A percentile compares a stretch with the other conserved stretches of the same genome.
Conservation (phyloP, 2,888 invertebrate species). For the Parelbella ahira region DNA sequence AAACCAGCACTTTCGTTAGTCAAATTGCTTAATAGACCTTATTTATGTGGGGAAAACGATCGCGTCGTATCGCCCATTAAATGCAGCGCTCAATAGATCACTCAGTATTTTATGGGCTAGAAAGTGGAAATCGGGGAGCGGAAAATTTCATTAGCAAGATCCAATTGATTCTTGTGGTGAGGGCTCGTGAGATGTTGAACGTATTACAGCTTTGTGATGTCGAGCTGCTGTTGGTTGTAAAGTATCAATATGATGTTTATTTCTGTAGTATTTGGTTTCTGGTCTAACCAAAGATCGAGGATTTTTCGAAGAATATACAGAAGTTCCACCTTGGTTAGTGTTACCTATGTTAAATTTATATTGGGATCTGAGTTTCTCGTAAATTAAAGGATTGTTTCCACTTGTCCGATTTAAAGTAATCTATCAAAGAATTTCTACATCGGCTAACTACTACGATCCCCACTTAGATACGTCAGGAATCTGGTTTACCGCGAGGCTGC, state of each 20-base stretch:
- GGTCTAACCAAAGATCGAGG: too few species aligned
- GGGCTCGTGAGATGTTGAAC: slow-evolving; percentile 16
- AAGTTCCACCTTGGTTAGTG: too few species aligned
- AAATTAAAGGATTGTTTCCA: not conserved
- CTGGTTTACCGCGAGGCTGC: slow-evolving; percentile 22
- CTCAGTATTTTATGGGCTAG: slow-evolving; percentile 23
- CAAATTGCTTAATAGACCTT: slow-evolving; percentile 57
- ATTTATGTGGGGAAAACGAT: slow-evolving; percentile 46
- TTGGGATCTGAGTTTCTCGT: too few species aligned
- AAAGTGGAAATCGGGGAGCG: slow-evolving; percentile 23
- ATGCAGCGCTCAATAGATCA: slow-evolving; percentile 21
- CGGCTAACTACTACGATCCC: slow-evolving; percentile 13
- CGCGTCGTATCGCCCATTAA: slow-evolving; percentile 5
- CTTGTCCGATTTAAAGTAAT: slow-evolving; percentile 1
- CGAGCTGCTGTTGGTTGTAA: too few species aligned
- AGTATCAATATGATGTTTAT: too few species aligned
- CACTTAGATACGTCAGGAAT: slow-evolving; percentile 25
- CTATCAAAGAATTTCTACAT: slow-evolving; percentile 22
- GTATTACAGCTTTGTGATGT: slow-evolving; percentile 15
- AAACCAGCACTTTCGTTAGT: slow-evolving; percentile 62
- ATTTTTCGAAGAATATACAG: too few species aligned
- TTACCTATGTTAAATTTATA: too few species aligned
- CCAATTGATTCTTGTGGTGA: slow-evolving; percentile 21
- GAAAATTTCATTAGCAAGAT: slow-evolving; percentile 19
- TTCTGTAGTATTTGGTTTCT: too few species aligned